These are phyloP conservation scores for Atta texana DNA, from an alignment of 1,140 invertebrate genomes.

Conservation along the genomic window DNA sequence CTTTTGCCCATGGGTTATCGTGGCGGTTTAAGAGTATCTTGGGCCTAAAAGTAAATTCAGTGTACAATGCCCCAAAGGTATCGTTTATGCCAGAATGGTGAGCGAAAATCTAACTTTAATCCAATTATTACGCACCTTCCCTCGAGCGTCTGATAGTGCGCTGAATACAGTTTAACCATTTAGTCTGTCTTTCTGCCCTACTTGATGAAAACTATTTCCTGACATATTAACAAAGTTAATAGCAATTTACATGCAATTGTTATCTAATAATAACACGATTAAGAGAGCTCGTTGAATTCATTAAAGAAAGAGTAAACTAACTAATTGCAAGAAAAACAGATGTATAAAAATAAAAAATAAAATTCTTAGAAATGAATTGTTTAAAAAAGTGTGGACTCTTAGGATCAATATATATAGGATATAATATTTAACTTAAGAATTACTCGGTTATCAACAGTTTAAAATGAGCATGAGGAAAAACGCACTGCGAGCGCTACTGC, in stretches of 20 bases:
- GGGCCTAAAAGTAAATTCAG: conserved; percentile 55
- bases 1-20: conserved; percentile 37
- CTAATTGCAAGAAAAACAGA: background rate
- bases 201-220: conserved; percentile 12
- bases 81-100: conserved; percentile 52
- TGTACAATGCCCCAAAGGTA: conserved; percentile 47
- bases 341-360: conserved; percentile 3
- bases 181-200: conserved; percentile 19
- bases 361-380: conserved; percentile 13
- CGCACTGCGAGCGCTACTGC: background rate
- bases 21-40: conserved; percentile 51
- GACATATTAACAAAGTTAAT: conserved; percentile 49
- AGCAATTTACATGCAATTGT: conserved; percentile 47
- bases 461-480: background rate
- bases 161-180: conserved; percentile 51
- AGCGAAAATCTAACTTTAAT: conserved; percentile 56
- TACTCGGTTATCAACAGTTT: background rate
- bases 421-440: conserved; percentile 26
- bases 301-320: background rate
- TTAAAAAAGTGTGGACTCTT: background rate
- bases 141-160: conserved; percentile 23
- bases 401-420: background rate
- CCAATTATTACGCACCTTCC: conserved; percentile 48
- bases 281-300: background rate
- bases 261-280: background rate